Percentiles rank a stretch among this genome's conserved stretches.
phyloP scores from a whole-genome alignment of 2,113 vertebrate genomes.

The Engraulis encrasicolus region DNA sequence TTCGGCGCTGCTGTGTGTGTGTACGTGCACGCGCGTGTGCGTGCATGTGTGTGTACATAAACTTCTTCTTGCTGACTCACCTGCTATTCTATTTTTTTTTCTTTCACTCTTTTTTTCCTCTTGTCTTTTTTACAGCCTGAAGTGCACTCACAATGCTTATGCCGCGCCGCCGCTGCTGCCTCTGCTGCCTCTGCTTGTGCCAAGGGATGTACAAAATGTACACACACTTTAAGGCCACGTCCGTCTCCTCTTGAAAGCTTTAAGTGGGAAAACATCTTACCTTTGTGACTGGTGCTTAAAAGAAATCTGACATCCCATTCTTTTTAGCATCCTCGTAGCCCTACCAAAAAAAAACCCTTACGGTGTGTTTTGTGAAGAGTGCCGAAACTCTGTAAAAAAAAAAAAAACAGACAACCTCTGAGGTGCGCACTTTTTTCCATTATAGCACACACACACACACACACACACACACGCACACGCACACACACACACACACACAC shows the following conservation, averaged over 20 bases:
- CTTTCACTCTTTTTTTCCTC: background rate
- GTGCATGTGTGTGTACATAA: background rate
- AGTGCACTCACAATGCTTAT: background rate
- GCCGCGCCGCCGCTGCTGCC: too few relatives aligned
- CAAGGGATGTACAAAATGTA: too few relatives aligned
- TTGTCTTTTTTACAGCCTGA: background rate
- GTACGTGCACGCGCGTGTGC: background rate
- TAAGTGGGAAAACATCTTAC: conserved; percentile 9
- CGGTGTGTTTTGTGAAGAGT: background rate
- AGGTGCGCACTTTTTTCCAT: too few relatives aligned
- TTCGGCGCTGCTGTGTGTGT: too few relatives aligned
- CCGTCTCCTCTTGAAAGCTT: background rate
- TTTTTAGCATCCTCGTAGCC: background rate
- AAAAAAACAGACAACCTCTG: background rate
- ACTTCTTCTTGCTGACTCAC: conserved; percentile 4
- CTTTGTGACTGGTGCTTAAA: background rate
- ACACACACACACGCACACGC: background rate
- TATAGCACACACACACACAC: background rate
- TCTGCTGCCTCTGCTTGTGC: too few relatives aligned
- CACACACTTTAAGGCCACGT: background rate
- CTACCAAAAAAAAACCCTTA: background rate
- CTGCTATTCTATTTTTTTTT: background rate
- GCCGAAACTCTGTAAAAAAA: background rate
- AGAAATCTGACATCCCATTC: background rate
- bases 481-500: too few relatives aligned